These are phyloP conservation scores for Lordiphosa collinella DNA, from an alignment of 1,140 invertebrate genomes.

Conservation along the genomic window DNA sequence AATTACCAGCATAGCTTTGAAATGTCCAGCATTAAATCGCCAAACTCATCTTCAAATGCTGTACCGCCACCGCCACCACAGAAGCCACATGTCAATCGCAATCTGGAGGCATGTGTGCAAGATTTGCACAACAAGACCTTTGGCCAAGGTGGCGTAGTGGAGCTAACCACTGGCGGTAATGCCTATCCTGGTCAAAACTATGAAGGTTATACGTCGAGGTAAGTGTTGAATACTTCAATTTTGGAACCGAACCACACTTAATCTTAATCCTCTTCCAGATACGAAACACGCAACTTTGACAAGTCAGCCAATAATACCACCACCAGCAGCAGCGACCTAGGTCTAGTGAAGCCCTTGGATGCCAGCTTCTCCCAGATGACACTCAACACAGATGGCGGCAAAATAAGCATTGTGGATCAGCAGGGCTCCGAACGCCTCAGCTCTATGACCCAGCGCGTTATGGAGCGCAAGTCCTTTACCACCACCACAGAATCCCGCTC, in stretches of 20 bases:
- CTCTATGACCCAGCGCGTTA: constrained; percentile 81
- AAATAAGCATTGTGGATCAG: constrained; percentile 69
- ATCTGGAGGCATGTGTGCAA: constrained; percentile 75
- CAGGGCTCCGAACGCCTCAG: constrained; percentile 64
- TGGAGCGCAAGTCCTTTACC: constrained; percentile 81
- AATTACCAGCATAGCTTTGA: constrained; percentile 76
- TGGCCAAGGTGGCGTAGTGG: constrained; percentile 74
- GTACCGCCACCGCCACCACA: constrained; percentile 51
- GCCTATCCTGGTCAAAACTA: constrained; percentile 80
- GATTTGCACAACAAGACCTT: constrained; percentile 79
- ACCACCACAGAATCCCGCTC: constrained; percentile 81
- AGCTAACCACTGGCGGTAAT: constrained; percentile 63
- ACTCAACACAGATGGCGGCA: constrained; percentile 71
- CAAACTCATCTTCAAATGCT: constrained; percentile 46
- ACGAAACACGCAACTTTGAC: constrained; percentile 77
- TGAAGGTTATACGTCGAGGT: constrained; percentile 84
- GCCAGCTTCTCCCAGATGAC: constrained; percentile 76
- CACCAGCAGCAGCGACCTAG: constrained; percentile 37
- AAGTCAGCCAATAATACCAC: constrained; percentile 53
- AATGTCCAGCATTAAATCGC: constrained; percentile 65
- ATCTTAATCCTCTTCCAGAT: constrained; percentile 41
- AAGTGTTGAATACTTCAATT: not conserved
- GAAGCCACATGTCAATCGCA: constrained; percentile 66
- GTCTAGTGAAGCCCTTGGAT: constrained; percentile 60
- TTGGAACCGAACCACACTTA: too few species aligned